Evolutionary conservation across 2,888 invertebrate genomes (phyloP), one percentile per base, ranked within the genome.

Genomic region (Aethes cnicana): DNA sequence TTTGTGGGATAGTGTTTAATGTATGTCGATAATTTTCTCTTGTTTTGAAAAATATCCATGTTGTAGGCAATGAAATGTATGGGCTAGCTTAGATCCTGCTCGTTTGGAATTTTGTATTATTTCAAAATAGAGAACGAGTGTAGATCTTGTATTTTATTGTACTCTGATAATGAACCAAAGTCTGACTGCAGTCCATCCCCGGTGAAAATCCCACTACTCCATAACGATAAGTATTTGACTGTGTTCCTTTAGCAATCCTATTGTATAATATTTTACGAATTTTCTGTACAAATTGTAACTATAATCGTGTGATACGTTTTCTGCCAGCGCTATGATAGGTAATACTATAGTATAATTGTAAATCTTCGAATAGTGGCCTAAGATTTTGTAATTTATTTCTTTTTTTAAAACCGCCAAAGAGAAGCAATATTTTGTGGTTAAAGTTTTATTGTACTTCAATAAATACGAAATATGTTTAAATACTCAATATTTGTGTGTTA

Each of bases 171-270:
- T 36, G 21, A 25, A 12, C 36, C 23, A 23, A 11, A 8, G 37
- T 52, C 52, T 52, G 52, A 33, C 39, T 32, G 11, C 32, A 20
- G 12, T n/a, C 26, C 4, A 30, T 28, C 46, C 39, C 26, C 47
- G 39, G 39, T 47, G 47, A 52, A 47, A 47, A 43, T 48, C n/a
- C n/a, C n/a, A n/a, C n/a, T n/a, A 17, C 25, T 39, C 32, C n/a
- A 7, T 53, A 47, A 20, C 12, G 21, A 41, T 53, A 49, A 48
- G 54, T 55, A 63, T 63, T 49, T 69, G 64, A 77, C 77, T 77
- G 80, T 80, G 80, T 80, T 80, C 78, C 80, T 80, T 76, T 72
- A 66, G 65, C 58, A 62, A 48, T 58, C 69, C 72, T 72, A 44
- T 69, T 64, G 71, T 69, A 64, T 66, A 66, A 64, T 64, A 55